phyloP scores from a whole-genome alignment of 2,113 vertebrate species.

The Onychostruthus taczanowskii region DNA sequence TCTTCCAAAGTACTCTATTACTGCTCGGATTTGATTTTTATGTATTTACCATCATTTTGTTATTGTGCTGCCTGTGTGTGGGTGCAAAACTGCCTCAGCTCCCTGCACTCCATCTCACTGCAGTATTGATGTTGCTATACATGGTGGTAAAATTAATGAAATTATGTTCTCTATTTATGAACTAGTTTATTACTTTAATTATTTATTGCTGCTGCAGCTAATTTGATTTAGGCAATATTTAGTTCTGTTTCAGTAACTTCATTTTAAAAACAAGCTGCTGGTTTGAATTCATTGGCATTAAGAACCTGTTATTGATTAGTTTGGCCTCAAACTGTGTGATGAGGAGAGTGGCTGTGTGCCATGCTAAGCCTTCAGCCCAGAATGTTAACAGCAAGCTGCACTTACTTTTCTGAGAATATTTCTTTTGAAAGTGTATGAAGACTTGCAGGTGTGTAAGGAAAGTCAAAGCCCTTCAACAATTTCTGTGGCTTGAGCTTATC shows the following conservation, averaged over 20 bases:
- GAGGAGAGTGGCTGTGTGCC: neutral
- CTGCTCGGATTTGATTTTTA: slow-evolving; percentile 40
- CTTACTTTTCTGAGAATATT: neutral
- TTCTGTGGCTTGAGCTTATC: neutral
- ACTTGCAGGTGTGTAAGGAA: neutral
- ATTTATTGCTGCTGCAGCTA: slow-evolving; percentile 19
- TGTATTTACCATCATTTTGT: neutral
- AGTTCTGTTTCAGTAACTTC: slow-evolving; percentile 49
- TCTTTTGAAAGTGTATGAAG: neutral
- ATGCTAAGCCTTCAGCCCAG: neutral
- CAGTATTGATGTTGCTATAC: neutral
- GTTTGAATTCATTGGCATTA: slow-evolving; percentile 36
- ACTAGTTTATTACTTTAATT: slow-evolving; percentile 28
- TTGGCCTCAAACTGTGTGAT: slow-evolving; percentile 20
- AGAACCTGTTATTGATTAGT: slow-evolving; percentile 44
- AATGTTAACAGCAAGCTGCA: neutral
- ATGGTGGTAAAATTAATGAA: slow-evolving; percentile 29
- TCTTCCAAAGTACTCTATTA: slow-evolving; percentile 23
- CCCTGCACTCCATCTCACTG: neutral
- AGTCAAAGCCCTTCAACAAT: neutral
- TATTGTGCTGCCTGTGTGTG: neutral
- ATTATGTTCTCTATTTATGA: slow-evolving; percentile 21
- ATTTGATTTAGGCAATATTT: slow-evolving; percentile 30
- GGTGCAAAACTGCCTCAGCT: neutral
- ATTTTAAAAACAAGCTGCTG: slow-evolving; percentile 30